Base-by-base conservation (phyloP, 2,113 vertebrate species). In the Taxidea taxus region DNA sequence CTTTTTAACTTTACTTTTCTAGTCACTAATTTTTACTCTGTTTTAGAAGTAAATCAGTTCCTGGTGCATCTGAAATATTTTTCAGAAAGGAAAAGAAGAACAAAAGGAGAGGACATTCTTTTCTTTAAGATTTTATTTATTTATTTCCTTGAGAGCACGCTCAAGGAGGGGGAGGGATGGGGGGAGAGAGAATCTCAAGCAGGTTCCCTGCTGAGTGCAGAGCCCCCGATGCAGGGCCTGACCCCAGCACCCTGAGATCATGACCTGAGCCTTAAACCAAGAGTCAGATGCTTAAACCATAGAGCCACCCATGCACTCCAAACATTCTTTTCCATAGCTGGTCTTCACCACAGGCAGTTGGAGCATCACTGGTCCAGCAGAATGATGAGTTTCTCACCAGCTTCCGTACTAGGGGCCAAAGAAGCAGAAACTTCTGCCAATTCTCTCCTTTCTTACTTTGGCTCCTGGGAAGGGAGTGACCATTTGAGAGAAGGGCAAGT, bases 1-100 rank as follows among this genome's bases (percentile, higher is more conserved):
- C 87, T n/a, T 54, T 96, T 90, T 31, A 34, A 68, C 85, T 74
- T 49, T 31, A 42, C 82, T 94, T 85, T 91, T 81, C 54, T 91
- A 29, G 21, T 80, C 23, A 56, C 58, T 54, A n/a, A 29, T 85
- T 83, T 91, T 81, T 80, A 78, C 80, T 12, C 1, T 93, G 27
- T 56, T 39, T 42, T 87, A 42, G 58, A 91, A 83, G 42, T 82
- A 44, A 60, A n/a, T 80, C 66, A 44, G 25, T 89, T 86, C 31
- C 34, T 80, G 23, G 25, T 54, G 6, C 34, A 91, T 87, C 31
- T 44, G 66, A 91, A 58, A 16, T 21, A 70, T 56, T 81, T 90
- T 78, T 72, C 8, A 29, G 39, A 90, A 68, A 75, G 68, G 42
- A 49, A 58, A 56, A 25, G 5, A 29, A 44, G 5, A 29, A 60